These are phyloP conservation scores for Tragelaphus strepsiceros DNA, from an alignment of 2,113 vertebrate species.

Conservation along the genomic window DNA sequence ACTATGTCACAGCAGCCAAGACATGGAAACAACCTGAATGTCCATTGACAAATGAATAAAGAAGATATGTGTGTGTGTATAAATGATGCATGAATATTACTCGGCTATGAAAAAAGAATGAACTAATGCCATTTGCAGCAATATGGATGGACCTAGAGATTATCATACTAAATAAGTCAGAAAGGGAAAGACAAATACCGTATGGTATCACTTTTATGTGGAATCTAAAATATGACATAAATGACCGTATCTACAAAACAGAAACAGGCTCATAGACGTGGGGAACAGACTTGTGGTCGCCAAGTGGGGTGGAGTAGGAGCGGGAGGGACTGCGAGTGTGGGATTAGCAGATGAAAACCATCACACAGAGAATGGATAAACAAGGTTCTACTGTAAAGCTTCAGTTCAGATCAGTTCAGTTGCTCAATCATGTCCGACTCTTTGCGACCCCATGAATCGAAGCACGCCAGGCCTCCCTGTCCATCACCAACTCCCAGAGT, in stretches of 20 bases:
- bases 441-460: rapidly evolving
- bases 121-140: neutral
- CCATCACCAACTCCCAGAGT: too few species aligned
- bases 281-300: neutral
- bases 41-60: neutral
- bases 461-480: too few species aligned
- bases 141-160: neutral
- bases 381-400: neutral
- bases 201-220: neutral
- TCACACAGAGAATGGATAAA: neutral
- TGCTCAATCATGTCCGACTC: rapidly evolving
- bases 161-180: neutral
- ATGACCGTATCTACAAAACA: neutral
- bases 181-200: neutral
- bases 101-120: neutral
- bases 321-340: neutral
- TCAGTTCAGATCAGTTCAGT: too few species aligned
- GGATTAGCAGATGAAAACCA: neutral
- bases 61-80: neutral
- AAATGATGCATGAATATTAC: neutral
- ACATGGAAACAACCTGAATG: neutral
- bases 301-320: neutral
- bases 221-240: neutral
- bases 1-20: neutral
- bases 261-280: neutral